Evolutionary conservation across 2,888 invertebrate genomes (phyloP).

Genomic region (Heliconius cydno): DNA sequence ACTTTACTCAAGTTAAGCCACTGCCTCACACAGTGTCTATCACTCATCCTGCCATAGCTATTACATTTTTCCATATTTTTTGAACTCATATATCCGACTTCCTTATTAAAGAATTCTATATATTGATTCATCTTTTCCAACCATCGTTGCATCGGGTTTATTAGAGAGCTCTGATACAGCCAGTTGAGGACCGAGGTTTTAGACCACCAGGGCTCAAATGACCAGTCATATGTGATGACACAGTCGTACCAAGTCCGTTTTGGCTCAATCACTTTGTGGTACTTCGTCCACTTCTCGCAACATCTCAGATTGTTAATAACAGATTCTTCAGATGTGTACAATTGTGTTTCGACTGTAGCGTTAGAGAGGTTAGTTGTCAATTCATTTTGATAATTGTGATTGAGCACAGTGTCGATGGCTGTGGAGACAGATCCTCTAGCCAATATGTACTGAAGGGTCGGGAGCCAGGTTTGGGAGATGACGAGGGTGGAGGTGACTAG

Average conservation of each 20-base stretch:
- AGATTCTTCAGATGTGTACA: slow-evolving; percentile 51
- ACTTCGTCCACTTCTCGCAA: slow-evolving; percentile 64
- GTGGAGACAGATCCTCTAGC: slow-evolving; percentile 25
- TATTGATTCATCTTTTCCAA: slow-evolving; percentile 64
- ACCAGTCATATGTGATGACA: slow-evolving; percentile 56
- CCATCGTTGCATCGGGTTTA: slow-evolving; percentile 72
- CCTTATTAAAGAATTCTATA: slow-evolving; percentile 52
- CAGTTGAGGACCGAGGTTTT: slow-evolving; percentile 63
- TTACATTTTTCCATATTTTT: slow-evolving; percentile 38
- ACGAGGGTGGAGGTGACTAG: slow-evolving; percentile 59
- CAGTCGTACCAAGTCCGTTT: slow-evolving; percentile 57
- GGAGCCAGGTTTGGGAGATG: slow-evolving; percentile 49
- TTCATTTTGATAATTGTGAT: slow-evolving; percentile 31
- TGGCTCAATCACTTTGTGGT: slow-evolving; percentile 50
- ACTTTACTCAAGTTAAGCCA: slow-evolving; percentile 67
- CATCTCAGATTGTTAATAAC: slow-evolving; percentile 55
- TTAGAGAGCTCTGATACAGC: slow-evolving; percentile 69
- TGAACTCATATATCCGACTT: slow-evolving; percentile 28
- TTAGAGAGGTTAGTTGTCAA: slow-evolving; percentile 47
- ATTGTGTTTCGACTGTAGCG: slow-evolving; percentile 48
- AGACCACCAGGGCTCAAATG: slow-evolving; percentile 65
- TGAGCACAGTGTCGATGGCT: slow-evolving; percentile 32
- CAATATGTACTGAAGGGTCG: slow-evolving; percentile 48
- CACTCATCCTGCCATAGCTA: slow-evolving; percentile 31
- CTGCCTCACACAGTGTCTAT: slow-evolving; percentile 54